Evolutionary conservation across 1,140 invertebrate species (phyloP), one percentile per base, ranked within the genome.

Genomic region (Choristoneura fumiferana): DNA sequence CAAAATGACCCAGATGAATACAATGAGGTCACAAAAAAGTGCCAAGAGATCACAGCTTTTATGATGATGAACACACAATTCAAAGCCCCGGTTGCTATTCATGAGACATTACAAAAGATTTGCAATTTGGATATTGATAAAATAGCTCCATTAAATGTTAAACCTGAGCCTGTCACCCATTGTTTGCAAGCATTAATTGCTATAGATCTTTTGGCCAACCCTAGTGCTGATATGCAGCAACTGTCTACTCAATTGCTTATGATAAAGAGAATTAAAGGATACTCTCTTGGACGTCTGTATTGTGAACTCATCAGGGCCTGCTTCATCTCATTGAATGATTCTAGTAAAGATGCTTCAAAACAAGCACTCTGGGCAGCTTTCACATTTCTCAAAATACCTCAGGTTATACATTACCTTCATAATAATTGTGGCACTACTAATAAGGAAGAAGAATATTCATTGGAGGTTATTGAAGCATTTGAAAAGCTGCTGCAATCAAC

Each of bases 281-380:
- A 93, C 63, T 91, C 91, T 45, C 90, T 93, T 55, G 89, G 93
- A 3, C 91, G 94, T 61, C 78, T 98, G 0, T 98, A 96, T 76
- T 95, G 95, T 82, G 97, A 98, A 91, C 91, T 98, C 9, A 95
- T 98, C 54, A 91, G 96, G 67, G 95, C 96, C 0, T 96, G 95
- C 81, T 93, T 98, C 37, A 94, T 98, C 63, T 96, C 95, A n/a
- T 84, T 98, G 0, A 93, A 96, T 70, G 94, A 96, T 82, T 93
- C 93, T 0, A 93, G 94, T 52, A 94, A 94, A 64, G 94, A 96
- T 74, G 87, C 90, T 0, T 90, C 89, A 33, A 91, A 92, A 55
- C 96, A 97, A 69, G 93, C 96, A 1, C 94, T 97, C 73, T 98
- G 97, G 96, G 95, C 95, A 14, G 96, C 96, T 13, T 98, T 98